These are phyloP conservation scores for Condylura cristata DNA, from an alignment of 2,113 vertebrate species.

Conservation along the genomic window DNA sequence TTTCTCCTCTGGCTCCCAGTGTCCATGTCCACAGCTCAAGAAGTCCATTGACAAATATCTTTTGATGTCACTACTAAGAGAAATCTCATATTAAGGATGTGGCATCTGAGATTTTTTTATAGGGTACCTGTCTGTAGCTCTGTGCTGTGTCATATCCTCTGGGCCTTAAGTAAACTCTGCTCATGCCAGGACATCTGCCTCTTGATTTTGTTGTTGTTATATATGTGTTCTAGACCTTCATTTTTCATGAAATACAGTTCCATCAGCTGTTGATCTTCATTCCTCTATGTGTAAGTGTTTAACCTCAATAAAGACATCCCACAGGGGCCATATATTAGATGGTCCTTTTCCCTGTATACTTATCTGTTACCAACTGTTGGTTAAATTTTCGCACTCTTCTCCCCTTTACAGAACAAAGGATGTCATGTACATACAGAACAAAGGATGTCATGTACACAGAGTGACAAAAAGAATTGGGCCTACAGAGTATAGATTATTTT, in stretches of 20 bases:
- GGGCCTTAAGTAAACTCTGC: neutral
- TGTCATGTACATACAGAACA: neutral
- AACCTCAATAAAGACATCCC: neutral
- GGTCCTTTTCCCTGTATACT: neutral
- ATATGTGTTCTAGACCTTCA: slow-evolving; percentile 15
- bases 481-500: slow-evolving; percentile 10
- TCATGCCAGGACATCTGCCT: neutral
- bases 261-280: neutral
- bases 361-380: neutral
- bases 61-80: neutral
- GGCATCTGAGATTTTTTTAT: neutral
- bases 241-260: neutral
- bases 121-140: neutral
- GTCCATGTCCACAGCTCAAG: neutral
- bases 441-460: neutral
- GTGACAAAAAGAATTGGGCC: neutral
- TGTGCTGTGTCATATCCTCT: neutral
- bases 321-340: neutral
- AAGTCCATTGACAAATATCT: neutral
- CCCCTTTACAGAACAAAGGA: neutral
- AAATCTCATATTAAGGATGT: neutral
- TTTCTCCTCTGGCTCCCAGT: neutral
- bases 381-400: neutral
- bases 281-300: slow-evolving; percentile 10
- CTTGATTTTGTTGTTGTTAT: neutral